Conservation (phyloP, 2,113 vertebrate genomes). For the Pygathrix nemaeus region DNA sequence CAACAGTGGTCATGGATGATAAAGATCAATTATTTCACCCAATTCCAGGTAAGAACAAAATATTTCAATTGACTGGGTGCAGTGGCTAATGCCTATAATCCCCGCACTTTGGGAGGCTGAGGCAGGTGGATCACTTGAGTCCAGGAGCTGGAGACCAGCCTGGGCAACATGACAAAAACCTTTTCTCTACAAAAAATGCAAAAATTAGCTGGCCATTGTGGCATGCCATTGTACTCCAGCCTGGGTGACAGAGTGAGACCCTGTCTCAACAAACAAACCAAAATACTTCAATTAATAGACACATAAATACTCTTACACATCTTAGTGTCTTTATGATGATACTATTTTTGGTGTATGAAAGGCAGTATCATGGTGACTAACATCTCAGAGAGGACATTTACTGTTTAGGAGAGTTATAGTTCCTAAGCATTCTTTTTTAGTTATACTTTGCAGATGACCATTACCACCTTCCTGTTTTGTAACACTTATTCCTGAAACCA, state of each 20-base stretch:
- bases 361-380: background rate
- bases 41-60: slow-evolving; percentile 75
- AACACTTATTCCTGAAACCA: background rate
- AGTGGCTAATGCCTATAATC: too few species aligned
- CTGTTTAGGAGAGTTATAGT: background rate
- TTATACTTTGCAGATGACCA: background rate
- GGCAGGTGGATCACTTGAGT: too few species aligned
- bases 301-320: background rate
- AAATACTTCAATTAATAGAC: background rate
- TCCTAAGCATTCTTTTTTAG: background rate
- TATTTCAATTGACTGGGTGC: background rate
- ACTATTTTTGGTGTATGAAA: background rate
- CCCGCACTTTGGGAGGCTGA: too few species aligned
- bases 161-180: too few species aligned
- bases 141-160: too few species aligned
- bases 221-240: too few species aligned
- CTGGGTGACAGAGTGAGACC: too few species aligned
- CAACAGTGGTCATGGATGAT: background rate
- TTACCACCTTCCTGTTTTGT: background rate
- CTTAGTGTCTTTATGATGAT: background rate
- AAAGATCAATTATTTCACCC: slow-evolving; percentile 54
- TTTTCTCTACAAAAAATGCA: too few species aligned
- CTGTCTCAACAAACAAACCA: too few species aligned
- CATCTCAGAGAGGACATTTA: background rate
- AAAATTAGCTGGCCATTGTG: too few species aligned